phyloP scores from a whole-genome alignment of 2,888 invertebrate genomes.

The Xestia c-nigrum region DNA sequence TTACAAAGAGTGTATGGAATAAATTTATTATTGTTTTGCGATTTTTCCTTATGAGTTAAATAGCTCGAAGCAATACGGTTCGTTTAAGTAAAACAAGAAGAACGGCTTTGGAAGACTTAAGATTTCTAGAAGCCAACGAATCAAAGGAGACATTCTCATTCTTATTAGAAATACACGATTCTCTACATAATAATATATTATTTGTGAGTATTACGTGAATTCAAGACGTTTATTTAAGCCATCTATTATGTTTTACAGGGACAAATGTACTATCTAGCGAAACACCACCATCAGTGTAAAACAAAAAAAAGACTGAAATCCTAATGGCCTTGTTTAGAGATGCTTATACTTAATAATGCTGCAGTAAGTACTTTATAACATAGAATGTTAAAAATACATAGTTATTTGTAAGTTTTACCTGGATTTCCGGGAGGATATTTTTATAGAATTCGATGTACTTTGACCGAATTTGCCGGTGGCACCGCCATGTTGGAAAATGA shows the following conservation, averaged over 20 bases:
- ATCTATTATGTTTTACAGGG: neutral
- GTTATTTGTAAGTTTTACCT: too few species aligned
- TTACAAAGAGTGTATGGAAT: conserved; percentile 1
- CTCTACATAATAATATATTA: neutral
- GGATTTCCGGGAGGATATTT: too few species aligned
- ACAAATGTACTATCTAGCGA: neutral
- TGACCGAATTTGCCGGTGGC: too few species aligned
- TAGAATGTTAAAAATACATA: neutral
- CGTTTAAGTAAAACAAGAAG: neutral
- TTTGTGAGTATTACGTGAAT: neutral
- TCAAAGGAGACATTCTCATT: neutral
- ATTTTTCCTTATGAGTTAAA: conserved; percentile 1
- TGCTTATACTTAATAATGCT: neutral
- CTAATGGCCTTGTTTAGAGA: neutral
- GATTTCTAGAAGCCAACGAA: neutral
- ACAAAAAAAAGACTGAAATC: neutral
- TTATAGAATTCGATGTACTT: too few species aligned
- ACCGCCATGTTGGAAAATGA: too few species aligned
- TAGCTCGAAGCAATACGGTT: conserved; percentile 1
- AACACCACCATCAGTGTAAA: neutral
- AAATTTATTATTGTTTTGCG: conserved; percentile 26
- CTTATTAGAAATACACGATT: neutral
- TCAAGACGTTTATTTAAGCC: neutral
- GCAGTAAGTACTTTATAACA: neutral
- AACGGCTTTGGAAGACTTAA: neutral